phyloP scores from a whole-genome alignment of 2,797 vertebrate species.

The Chelonia mydas region DNA sequence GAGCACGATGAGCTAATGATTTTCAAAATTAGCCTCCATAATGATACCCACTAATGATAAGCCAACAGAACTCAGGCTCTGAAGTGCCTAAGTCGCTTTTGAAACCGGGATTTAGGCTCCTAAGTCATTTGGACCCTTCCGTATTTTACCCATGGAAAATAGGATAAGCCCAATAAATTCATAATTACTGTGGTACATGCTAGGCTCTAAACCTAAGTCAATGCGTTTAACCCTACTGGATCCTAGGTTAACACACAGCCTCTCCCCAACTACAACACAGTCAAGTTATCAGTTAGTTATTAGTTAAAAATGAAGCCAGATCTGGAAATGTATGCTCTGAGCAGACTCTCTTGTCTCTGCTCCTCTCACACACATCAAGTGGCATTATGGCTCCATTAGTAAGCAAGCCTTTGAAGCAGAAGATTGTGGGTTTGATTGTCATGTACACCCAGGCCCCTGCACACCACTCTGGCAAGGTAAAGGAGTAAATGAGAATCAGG shows the following conservation, averaged over 20 bases:
- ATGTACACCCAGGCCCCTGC: background rate
- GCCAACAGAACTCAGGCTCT: background rate
- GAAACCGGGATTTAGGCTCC: background rate
- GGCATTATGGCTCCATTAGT: background rate
- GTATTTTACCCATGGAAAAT: background rate
- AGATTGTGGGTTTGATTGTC: background rate
- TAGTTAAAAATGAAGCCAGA: background rate
- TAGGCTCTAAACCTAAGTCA: background rate
- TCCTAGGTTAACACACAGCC: background rate
- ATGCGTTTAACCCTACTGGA: background rate
- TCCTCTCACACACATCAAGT: background rate
- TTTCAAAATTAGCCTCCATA: background rate
- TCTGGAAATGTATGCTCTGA: fast-evolving
- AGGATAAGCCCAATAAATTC: background rate
- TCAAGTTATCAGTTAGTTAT: background rate
- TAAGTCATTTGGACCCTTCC: background rate
- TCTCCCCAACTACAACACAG: background rate
- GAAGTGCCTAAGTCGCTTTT: background rate
- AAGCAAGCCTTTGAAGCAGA: background rate
- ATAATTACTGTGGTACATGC: background rate
- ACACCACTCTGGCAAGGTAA: background rate
- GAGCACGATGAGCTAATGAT: background rate
- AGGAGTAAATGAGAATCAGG: constrained; percentile 14
- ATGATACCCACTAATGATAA: background rate
- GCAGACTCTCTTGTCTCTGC: background rate